Evolutionary conservation across 2,113 vertebrate species (phyloP).

Genomic region (Nymphicus hollandicus): DNA sequence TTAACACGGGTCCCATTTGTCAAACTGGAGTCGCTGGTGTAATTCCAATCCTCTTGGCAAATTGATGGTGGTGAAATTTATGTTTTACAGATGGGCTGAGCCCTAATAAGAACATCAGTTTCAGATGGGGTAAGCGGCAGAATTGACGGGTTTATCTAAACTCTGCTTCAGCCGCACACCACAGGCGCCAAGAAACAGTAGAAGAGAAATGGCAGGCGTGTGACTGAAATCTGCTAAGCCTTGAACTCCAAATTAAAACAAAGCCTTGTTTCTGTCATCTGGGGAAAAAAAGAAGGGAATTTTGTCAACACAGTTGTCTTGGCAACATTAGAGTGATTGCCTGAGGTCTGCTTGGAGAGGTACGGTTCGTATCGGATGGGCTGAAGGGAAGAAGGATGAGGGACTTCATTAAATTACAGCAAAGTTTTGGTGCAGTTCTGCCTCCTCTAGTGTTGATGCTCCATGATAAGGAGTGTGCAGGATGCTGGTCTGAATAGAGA

Average conservation of each 20-base stretch:
- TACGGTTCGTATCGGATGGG: accelerated
- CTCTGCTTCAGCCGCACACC: not conserved
- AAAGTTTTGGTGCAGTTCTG: not conserved
- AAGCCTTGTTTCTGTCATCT: not conserved
- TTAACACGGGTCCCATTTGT: slow-evolving; percentile 15
- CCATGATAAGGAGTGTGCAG: accelerated
- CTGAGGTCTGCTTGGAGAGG: not conserved
- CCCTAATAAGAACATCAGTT: slow-evolving; percentile 43
- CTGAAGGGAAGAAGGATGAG: not conserved
- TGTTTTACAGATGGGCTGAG: slow-evolving; percentile 29
- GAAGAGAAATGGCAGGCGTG: not conserved
- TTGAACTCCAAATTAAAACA: slow-evolving; percentile 24
- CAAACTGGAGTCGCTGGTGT: not conserved
- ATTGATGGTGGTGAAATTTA: not conserved
- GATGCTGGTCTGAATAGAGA: accelerated
- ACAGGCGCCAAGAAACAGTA: not conserved
- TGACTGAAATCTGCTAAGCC: slow-evolving; percentile 11
- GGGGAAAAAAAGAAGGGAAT: not conserved
- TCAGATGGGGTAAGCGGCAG: not conserved
- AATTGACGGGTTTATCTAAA: slow-evolving; percentile 23
- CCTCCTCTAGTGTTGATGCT: not conserved
- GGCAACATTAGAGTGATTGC: not conserved
- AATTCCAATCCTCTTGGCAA: not conserved
- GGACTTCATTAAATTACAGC: not conserved
- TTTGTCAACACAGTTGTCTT: slow-evolving; percentile 43